Evolutionary conservation across 2,797 vertebrate species (phyloP), one percentile per base, ranked within the genome.

Genomic region (Tenualosa ilisha): DNA sequence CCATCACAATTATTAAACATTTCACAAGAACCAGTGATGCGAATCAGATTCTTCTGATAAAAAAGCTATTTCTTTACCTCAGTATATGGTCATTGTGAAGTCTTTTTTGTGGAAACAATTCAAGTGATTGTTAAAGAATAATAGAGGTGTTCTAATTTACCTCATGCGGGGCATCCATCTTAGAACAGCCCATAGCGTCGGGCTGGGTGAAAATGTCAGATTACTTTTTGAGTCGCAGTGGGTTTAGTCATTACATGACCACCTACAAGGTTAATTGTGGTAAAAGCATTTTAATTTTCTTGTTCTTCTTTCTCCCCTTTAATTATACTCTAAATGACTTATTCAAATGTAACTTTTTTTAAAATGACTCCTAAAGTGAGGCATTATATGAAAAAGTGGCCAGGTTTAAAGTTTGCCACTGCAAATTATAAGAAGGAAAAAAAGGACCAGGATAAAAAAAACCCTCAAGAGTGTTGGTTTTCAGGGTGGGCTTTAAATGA

Each of bases 261-360:
- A 95, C 95, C 95, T 95, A 94, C 94, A 94, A 95, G 94, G 94
- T 95, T 96, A 96, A 96, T 96, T 95, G 93, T 93, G 88, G 90
- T 92, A 91, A 92, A 94, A 94, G 93, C 93, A 94, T 93, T 94
- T 94, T 89, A 91, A 93, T 92, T 93, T 92, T 92, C 83, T 85
- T 83, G 63, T 92, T 92, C 90, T 92, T 91, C 92, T 82, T 85
- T 53, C 61, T 61, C 37, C 83, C 91, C 90, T 91, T 90, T 94
- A 94, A 95, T 94, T 93, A 93, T 93, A 92, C 92, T 93, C 93
- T 88, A 91, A 93, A 94, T 93, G 92, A 89, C 91, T 93, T 92
- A 93, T 94, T 94, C 90, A 91, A 92, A 92, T 92, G 89, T 91
- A 93, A 92, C 90, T 93, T 51, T 94, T 94, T 93, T 88, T 24